A percentile compares a stretch with the other conserved stretches of the same genome.
Evolutionary conservation across 1,140 invertebrate genomes (phyloP).

Genomic region (Ips nitidus): DNA sequence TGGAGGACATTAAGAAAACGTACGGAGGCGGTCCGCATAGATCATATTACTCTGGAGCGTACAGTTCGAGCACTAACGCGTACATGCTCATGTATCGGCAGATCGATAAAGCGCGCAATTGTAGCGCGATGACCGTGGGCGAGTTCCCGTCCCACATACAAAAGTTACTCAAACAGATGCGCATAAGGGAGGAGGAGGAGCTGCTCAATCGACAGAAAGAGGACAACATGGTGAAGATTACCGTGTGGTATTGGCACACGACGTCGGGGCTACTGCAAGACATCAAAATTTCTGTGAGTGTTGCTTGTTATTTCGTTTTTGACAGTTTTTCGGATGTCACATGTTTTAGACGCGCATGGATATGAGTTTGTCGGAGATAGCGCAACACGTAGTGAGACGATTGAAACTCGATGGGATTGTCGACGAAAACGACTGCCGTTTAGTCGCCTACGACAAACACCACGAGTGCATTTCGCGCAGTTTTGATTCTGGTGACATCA

Average conservation of each 20-base stretch:
- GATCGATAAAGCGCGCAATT: slow-evolving; percentile 73
- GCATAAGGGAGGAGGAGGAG: slow-evolving; percentile 69
- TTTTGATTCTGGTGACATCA: slow-evolving; percentile 63
- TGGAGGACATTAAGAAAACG: slow-evolving; percentile 81
- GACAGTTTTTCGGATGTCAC: too few species aligned
- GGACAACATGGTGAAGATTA: slow-evolving; percentile 62
- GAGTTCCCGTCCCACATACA: slow-evolving; percentile 78
- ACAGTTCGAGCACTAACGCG: slow-evolving; percentile 84
- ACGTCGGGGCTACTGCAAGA: slow-evolving; percentile 57
- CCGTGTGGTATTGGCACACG: slow-evolving; percentile 68
- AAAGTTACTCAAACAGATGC: slow-evolving; percentile 65
- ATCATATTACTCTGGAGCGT: slow-evolving; percentile 73
- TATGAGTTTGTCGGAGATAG: slow-evolving; percentile 60
- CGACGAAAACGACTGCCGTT: slow-evolving; percentile 66
- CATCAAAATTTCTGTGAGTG: slow-evolving; percentile 56
- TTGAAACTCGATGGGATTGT: slow-evolving; percentile 63
- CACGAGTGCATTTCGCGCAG: slow-evolving; percentile 71
- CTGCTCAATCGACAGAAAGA: slow-evolving; percentile 61
- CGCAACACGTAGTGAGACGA: slow-evolving; percentile 61
- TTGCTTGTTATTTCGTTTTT: background rate
- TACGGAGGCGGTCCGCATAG: slow-evolving; percentile 75
- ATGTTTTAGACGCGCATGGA: slow-evolving; percentile 53
- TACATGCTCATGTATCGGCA: slow-evolving; percentile 94
- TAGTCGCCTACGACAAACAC: slow-evolving; percentile 72
- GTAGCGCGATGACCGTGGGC: slow-evolving; percentile 64